phyloP scores from a whole-genome alignment of 2,888 invertebrate species.

The Phortica okadai region DNA sequence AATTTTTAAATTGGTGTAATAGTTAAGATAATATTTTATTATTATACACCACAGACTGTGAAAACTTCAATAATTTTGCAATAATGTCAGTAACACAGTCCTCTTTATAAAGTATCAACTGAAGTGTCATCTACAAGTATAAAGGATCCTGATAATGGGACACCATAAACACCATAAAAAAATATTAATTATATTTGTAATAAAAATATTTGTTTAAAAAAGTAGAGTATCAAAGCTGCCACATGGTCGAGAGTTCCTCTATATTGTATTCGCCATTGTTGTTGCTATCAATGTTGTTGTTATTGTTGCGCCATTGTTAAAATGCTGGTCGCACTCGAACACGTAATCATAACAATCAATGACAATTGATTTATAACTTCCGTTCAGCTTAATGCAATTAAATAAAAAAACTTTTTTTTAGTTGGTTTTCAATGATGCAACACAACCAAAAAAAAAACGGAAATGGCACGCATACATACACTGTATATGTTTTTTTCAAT shows the following conservation, averaged over 20 bases:
- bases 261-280: too few species aligned
- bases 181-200: too few species aligned
- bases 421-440: not conserved
- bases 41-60: not conserved
- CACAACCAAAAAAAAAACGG: not conserved
- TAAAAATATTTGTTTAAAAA: too few species aligned
- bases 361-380: constrained; percentile 30
- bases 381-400: constrained; percentile 17
- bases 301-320: not conserved
- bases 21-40: not conserved
- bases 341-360: constrained; percentile 27
- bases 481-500: not conserved
- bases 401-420: not conserved
- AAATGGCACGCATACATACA: constrained; percentile 3
- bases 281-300: not conserved
- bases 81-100: too few species aligned
- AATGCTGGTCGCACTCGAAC: not conserved
- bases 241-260: not conserved
- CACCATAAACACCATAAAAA: too few species aligned
- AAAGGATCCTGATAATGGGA: too few species aligned
- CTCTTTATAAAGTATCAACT: too few species aligned
- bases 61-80: too few species aligned
- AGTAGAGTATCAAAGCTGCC: too few species aligned
- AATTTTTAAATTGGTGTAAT: not conserved
- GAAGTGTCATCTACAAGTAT: too few species aligned